Conservation (phyloP, 2,113 vertebrate genomes). For the Pollimyrus isidori region DNA sequence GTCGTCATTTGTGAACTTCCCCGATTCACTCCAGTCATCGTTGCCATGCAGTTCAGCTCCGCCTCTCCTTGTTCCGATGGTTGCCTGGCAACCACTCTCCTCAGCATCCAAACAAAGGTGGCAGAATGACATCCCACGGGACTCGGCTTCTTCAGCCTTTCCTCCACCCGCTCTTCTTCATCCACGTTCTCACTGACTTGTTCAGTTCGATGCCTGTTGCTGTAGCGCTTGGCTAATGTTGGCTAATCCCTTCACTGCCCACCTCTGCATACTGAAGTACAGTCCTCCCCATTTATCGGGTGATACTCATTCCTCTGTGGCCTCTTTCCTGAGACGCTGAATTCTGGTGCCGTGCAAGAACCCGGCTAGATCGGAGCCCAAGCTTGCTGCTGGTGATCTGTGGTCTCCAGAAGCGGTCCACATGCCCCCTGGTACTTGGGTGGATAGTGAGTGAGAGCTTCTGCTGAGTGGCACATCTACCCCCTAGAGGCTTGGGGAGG, state of each 20-base stretch:
- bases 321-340: neutral
- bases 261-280: neutral
- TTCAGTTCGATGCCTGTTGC: neutral
- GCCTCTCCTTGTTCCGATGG: neutral
- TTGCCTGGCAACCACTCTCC: neutral
- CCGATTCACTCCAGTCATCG: neutral
- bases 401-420: neutral
- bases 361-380: neutral
- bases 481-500: neutral
- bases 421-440: neutral
- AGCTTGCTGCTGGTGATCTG: neutral
- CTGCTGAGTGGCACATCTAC: neutral
- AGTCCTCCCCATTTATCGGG: neutral
- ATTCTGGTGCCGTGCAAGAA: neutral
- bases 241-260: neutral
- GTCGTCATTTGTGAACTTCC: neutral
- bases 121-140: neutral
- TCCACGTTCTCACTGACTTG: neutral
- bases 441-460: neutral
- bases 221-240: neutral
- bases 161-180: neutral
- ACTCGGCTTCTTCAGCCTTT: neutral
- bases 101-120: neutral
- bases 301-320: neutral
- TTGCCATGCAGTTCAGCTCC: neutral